Evolutionary conservation across 2,888 invertebrate species (phyloP).

Genomic region (Caenorhabditis doughertyi): DNA sequence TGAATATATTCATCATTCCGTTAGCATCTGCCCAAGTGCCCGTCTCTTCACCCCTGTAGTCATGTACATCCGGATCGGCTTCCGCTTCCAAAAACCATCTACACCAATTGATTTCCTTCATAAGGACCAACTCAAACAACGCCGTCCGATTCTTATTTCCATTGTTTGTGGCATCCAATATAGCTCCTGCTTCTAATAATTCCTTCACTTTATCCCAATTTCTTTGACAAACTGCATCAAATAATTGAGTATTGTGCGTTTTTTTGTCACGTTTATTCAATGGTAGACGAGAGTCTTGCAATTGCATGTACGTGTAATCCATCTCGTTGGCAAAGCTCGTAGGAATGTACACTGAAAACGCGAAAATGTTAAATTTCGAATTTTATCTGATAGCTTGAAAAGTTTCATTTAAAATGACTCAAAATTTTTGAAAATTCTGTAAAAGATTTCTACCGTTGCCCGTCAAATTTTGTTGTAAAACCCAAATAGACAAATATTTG

Average conservation of each 20-base stretch:
- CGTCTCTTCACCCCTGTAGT: neutral
- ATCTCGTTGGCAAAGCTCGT: neutral
- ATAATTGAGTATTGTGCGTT: neutral
- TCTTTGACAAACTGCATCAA: neutral
- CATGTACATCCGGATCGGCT: neutral
- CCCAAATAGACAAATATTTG: no score
- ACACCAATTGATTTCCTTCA: neutral
- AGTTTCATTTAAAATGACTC: no score
- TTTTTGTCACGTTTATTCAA: neutral
- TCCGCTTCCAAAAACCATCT: neutral
- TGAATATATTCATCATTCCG: neutral
- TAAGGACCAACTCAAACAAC: neutral
- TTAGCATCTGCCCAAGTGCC: neutral
- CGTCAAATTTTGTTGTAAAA: no score
- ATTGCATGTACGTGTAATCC: neutral
- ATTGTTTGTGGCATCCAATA: neutral
- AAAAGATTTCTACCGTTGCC: no score
- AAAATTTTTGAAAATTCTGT: no score
- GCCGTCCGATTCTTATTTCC: neutral
- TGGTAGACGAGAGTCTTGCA: conserved; percentile 7
- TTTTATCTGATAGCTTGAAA: no score
- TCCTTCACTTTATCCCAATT: neutral
- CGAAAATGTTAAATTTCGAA: no score
- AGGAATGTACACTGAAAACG: neutral
- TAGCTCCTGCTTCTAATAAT: neutral